Conservation (phyloP, 1,140 invertebrate genomes). For the Sycobia sp. region DNA sequence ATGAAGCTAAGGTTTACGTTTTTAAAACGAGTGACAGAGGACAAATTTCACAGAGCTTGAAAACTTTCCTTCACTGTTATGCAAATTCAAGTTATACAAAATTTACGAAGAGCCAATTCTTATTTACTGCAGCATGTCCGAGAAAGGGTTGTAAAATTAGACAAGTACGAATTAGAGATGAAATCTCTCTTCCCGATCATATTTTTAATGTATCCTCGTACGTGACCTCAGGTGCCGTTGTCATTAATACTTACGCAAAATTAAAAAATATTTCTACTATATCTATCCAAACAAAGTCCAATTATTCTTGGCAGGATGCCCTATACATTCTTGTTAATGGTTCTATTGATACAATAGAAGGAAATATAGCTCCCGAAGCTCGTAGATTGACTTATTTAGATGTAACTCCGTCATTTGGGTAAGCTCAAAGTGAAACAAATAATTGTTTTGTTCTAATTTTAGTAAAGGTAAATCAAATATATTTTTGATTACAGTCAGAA, state of each 20-base stretch:
- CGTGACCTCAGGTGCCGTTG: background rate
- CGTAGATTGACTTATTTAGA: background rate
- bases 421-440: background rate
- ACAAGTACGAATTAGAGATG: background rate
- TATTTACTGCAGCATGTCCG: background rate
- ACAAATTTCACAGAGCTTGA: no score
- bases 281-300: background rate
- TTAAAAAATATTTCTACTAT: background rate
- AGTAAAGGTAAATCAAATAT: background rate
- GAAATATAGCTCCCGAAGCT: background rate
- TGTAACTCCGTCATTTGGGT: background rate
- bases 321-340: background rate
- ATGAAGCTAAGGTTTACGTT: no score
- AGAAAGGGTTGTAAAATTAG: background rate
- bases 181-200: background rate
- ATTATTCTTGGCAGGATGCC: background rate
- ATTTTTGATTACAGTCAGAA: background rate
- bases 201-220: background rate
- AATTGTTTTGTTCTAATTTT: background rate
- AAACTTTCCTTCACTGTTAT: no score
- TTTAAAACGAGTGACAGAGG: no score
- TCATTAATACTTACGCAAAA: background rate
- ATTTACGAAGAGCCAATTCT: no score
- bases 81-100: no score
- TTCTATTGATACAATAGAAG: background rate